Evolutionary conservation across 2,113 vertebrate genomes (phyloP), one percentile per base, ranked within the genome.

Genomic region (Aldabrachelys gigantea): DNA sequence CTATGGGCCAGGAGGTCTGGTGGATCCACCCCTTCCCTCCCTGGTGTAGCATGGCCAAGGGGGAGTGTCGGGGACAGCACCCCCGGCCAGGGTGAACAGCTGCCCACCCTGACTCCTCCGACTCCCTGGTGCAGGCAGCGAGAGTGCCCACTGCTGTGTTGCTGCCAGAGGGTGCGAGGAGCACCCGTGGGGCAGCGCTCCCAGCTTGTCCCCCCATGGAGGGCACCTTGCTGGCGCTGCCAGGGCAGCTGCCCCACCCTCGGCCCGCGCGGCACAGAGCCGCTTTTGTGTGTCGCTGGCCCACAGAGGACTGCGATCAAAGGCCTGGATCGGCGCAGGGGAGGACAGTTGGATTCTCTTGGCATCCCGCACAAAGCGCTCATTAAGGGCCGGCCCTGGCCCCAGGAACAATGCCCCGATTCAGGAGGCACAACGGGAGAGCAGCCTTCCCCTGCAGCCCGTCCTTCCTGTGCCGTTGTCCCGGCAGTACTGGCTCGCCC

Each of bases 331-430:
- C 35, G 9, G 65, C 65, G 4, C 38, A 31, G 49, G 16, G 50
- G 41, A 54, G 56, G 80, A 17, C 27, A 13, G 2, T 72, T 89
- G 76, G 57, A 84, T 49, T 84, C 38, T 80, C 59, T 80, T 90
- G 94, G 92, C 90, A 92, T 82, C 3, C 2, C 3, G 0, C 47
- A 88, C 90, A 85, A 87, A 79, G 92, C 44, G 24, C 65, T 81
- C 80, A 78, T 72, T 88, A 91, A 85, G 59, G 87, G 65, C 65
- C 27, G 24, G 44, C 44, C 54, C 65, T 10, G 87, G 65, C 65
- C n/a, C 9, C 5, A 50, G 83, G 83, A 86, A 95, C 94, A 95
- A 94, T 69, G 92, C 78, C 54, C 72, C 1, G 12, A 89, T 92
- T 94, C 54, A 93, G 54, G 50, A 69, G 83, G 76, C 72, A 86